Base-by-base conservation (phyloP, 2,113 vertebrate species). In the Podilymbus podiceps region DNA sequence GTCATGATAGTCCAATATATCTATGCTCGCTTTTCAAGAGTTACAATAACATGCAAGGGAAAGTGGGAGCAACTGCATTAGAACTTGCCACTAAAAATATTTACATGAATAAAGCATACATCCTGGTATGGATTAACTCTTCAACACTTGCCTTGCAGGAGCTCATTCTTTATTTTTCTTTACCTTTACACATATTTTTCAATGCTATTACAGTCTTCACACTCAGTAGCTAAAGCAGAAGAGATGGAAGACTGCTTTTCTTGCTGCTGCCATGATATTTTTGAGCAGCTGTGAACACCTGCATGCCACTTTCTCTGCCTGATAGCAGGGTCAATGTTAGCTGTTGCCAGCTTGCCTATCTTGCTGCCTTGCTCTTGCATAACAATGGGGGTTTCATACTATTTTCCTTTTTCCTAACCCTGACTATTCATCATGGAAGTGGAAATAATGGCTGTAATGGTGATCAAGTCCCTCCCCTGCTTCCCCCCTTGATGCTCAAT, bases 371-470 rank as follows among this genome's bases (percentile, higher is more conserved):
- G 62, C 46, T 92, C 25, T 75, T 79, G 66, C 44, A 80, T 60
- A 88, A 50, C 59, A 92, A 79, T 85, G 58, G 22, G 10, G 18
- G 3, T 88, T 93, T 97, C 94, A 73, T 73, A 62, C 18, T 30
- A 24, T 87, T 93, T 85, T 78, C 44, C 52, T 25, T 79, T 84
- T 81, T 81, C 19, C 66, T 66, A 77, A 59, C 84, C 77, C n/a
- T 52, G 59, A 75, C 69, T 93, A 62, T 95, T 95, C 69, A 92
- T 94, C 77, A 91, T 0, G 2, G 56, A 76, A 58, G 80, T 92
- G 71, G 84, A 96, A 96, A 90, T 92, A 94, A 94, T 85, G 60
- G 25, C 58, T n/a, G 14, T 85, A 91, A 88, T 77, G 47, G 52
- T 53, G 64, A 60, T 42, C 25, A 79, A 59, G 28, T 77, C 52